Conservation (phyloP, 2,888 invertebrate species). For the Noctua comes region DNA sequence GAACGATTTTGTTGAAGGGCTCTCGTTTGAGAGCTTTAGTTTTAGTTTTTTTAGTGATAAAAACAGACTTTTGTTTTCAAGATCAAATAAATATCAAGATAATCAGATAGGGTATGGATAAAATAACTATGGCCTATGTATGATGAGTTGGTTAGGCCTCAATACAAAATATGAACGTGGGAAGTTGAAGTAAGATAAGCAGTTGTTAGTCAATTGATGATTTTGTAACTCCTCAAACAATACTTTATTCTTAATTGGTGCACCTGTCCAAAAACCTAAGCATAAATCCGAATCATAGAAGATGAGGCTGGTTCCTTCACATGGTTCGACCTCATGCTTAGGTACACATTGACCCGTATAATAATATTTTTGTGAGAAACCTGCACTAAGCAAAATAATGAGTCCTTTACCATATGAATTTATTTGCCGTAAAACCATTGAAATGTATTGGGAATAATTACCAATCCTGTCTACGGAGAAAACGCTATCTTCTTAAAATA, state of each 20-base stretch:
- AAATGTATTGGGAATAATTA: background rate
- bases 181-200: too few species aligned
- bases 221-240: too few species aligned
- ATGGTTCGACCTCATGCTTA: background rate
- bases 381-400: background rate
- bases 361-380: background rate
- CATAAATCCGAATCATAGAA: background rate
- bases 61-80: background rate
- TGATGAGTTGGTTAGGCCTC: background rate
- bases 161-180: too few species aligned
- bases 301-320: background rate
- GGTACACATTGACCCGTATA: background rate
- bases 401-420: background rate
- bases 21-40: background rate
- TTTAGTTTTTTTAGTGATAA: background rate
- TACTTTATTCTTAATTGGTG: background rate
- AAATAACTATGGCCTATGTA: background rate
- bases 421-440: background rate
- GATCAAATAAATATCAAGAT: background rate
- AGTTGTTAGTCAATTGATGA: too few species aligned
- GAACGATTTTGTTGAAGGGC: slow-evolving; percentile 35
- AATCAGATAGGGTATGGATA: background rate
- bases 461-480: background rate
- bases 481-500: background rate
- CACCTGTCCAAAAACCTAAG: background rate